Base-by-base conservation (phyloP, 1,140 invertebrate species). In the Drosophila suzukii region DNA sequence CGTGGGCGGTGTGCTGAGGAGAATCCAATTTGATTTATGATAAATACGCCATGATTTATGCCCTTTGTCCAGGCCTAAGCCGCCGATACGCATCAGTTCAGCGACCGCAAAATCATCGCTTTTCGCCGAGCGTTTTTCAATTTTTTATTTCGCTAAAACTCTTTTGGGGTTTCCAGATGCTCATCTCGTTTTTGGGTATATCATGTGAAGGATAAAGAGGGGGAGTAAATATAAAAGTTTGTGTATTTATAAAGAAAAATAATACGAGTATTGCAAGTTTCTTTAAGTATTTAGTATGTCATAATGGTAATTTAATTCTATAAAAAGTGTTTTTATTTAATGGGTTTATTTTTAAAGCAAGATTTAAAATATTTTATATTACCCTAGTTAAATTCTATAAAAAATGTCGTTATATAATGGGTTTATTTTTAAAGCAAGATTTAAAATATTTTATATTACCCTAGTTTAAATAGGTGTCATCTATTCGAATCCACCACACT, bases 21-120 rank as follows among this genome's bases (percentile, higher is more conserved):
- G 63, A 89, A 88, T 88, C 88, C 75, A 88, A 89, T 89, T 79
- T 88, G 83, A 88, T 88, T 88, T 88, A 88, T 89, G 84, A 88
- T 88, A 88, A 88, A 89, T 89, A 83, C 83, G 43, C 67, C 70
- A 89, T 88, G 83, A 89, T 88, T 88, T 88, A 88, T 88, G 84
- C 83, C 84, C 80, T 88, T 80, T 89, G 84, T 89, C 83, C 84
- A 83, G 57, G 66, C 43, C 73, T 89, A 88, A 88, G 75, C 84
- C 72, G 66, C 68, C 58, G 65, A 80, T 75, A 60, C 55, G 58
- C 71, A 80, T 56, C 63, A 46, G 74, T 77, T 74, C 44, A 53
- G 68, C 68, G 57, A 75, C 82, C 78, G 65, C 82, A 85, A 78
- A 75, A 75, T 61, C 63, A 65, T 84, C 81, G 81, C 66, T 75